phyloP scores from a whole-genome alignment of 2,888 invertebrate genomes.

The Scelioninae gen. 1 region DNA sequence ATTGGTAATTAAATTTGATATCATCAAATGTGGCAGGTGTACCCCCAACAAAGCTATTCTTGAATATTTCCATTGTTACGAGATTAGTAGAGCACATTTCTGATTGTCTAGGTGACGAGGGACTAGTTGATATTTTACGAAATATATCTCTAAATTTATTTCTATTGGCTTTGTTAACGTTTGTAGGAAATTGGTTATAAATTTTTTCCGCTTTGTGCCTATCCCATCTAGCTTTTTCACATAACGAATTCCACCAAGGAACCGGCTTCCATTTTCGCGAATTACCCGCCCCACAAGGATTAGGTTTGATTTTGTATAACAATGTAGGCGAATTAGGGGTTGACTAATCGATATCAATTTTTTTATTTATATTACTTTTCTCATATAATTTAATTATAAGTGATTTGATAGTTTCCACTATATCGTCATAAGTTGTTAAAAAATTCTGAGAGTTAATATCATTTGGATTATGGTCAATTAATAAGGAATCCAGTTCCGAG shows the following conservation, averaged over 20 bases:
- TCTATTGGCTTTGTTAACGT: background rate
- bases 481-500: background rate
- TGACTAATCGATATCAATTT: background rate
- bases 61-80: background rate
- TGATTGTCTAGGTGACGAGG: background rate
- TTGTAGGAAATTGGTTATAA: background rate
- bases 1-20: background rate
- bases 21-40: background rate
- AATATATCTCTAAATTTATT: background rate
- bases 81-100: background rate
- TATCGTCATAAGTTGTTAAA: background rate
- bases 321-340: background rate
- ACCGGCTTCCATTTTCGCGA: background rate
- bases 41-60: background rate
- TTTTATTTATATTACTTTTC: background rate
- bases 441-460: background rate
- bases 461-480: background rate
- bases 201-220: background rate
- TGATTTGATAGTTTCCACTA: background rate
- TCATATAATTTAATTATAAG: background rate
- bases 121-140: background rate
- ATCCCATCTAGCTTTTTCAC: background rate
- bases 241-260: constrained; percentile 6
- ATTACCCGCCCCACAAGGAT: background rate
- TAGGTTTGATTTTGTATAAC: background rate